phyloP scores from a whole-genome alignment of 2,113 vertebrate species.

The Neogale vison region DNA sequence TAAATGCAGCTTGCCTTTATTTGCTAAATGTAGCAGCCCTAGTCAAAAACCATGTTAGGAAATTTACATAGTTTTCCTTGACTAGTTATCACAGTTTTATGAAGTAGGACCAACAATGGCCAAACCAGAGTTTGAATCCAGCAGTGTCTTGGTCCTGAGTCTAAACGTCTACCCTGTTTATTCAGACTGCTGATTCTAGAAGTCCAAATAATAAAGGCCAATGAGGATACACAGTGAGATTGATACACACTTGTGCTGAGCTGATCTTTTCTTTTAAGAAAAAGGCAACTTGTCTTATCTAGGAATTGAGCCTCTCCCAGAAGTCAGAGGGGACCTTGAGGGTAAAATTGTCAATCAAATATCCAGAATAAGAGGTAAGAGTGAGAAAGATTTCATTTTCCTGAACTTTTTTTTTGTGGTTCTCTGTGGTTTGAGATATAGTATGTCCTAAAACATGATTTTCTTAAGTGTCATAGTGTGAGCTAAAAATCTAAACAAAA shows the following conservation, averaged over 20 bases:
- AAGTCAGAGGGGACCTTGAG: background rate
- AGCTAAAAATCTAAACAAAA: background rate
- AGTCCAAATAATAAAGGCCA: background rate
- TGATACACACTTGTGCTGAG: background rate
- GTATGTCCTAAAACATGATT: background rate
- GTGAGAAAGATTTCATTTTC: background rate
- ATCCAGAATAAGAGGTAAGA: background rate
- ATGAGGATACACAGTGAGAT: background rate
- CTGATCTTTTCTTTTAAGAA: background rate
- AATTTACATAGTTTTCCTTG: background rate
- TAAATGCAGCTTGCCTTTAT: background rate
- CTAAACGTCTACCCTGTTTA: background rate
- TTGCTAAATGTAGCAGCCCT: background rate
- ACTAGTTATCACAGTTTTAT: background rate
- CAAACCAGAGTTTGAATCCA: background rate
- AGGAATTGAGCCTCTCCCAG: background rate
- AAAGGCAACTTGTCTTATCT: background rate
- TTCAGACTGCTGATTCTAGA: background rate
- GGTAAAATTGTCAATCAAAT: background rate
- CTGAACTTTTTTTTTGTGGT: background rate
- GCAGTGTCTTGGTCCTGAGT: background rate
- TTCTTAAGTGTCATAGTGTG: background rate
- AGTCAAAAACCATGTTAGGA: background rate
- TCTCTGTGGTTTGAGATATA: background rate
- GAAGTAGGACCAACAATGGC: background rate